These are phyloP conservation scores for Epizoanthus rinbou DNA, from an alignment of 92 coral and sea anemone genomes.

Conservation along the genomic window DNA sequence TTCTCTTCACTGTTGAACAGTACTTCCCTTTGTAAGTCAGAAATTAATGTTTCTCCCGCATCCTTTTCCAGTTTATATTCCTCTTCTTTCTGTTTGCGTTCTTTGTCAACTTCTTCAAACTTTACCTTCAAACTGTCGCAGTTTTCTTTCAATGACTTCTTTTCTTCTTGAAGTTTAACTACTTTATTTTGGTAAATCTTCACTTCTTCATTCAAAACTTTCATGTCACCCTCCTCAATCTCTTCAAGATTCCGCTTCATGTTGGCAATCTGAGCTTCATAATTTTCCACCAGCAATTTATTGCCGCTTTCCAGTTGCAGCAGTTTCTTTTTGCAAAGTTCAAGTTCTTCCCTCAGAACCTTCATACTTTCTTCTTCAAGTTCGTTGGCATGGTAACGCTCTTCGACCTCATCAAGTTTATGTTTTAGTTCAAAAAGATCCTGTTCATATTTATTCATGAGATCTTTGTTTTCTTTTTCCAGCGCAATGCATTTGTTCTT, in stretches of 20 bases:
- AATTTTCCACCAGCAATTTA: constrained; percentile 74
- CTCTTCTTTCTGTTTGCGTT: constrained; percentile 42
- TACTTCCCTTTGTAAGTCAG: constrained; percentile 58
- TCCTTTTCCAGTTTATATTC: constrained; percentile 46
- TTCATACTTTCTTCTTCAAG: constrained; percentile 67
- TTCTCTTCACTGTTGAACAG: constrained; percentile 53
- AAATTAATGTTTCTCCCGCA: constrained; percentile 33
- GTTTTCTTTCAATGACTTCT: constrained; percentile 55
- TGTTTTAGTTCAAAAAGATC: constrained; percentile 67
- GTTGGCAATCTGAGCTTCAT: constrained; percentile 79
- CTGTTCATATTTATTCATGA: constrained; percentile 72
- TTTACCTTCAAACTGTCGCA: constrained; percentile 50
- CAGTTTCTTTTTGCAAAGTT: constrained; percentile 73
- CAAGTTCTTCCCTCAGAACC: constrained; percentile 74
- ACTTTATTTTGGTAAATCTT: constrained; percentile 74
- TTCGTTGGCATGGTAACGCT: constrained; percentile 73
- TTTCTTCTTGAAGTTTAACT: constrained; percentile 69
- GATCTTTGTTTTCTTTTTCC: constrained; percentile 78
- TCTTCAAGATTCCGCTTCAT: constrained; percentile 72
- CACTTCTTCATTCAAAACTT: constrained; percentile 82
- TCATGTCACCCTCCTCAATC: constrained; percentile 78
- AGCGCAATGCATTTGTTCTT: constrained; percentile 67
- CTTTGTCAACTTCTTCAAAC: constrained; percentile 37
- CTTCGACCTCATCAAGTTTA: constrained; percentile 78
- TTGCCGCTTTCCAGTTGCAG: constrained; percentile 76